A percentile compares a stretch with the other conserved stretches of the same genome.
Evolutionary conservation across 2,888 invertebrate species (phyloP).

Genomic region (Diploptera punctata): DNA sequence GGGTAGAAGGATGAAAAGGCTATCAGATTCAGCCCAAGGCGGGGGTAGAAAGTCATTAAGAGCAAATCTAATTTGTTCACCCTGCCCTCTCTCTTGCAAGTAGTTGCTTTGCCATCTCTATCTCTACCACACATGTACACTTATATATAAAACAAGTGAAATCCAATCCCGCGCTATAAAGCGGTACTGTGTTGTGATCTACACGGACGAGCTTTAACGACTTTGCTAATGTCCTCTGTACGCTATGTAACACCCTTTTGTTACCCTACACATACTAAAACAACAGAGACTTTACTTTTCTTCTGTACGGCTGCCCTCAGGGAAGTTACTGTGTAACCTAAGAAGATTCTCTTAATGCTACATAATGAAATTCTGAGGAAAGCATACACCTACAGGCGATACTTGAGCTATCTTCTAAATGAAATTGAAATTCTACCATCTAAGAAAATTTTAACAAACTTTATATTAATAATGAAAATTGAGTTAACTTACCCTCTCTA

Average conservation of each 20-base stretch:
- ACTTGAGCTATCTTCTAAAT: not conserved
- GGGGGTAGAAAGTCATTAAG: slow-evolving; percentile 19
- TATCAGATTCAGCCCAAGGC: not conserved
- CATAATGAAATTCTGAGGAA: slow-evolving; percentile 1
- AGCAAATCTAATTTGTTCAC: slow-evolving; percentile 18
- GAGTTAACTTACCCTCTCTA: no score
- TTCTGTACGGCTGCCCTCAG: not conserved
- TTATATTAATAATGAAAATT: no score
- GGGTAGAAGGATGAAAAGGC: slow-evolving; percentile 8
- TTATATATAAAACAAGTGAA: not conserved
- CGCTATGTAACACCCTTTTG: slow-evolving; percentile 8
- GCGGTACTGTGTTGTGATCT: not conserved
- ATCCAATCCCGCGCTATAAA: slow-evolving; percentile 6
- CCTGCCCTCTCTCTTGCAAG: not conserved
- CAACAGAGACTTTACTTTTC: not conserved
- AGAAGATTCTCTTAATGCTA: not conserved
- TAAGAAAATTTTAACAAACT: no score
- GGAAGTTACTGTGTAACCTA: not conserved
- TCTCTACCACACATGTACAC: slow-evolving; percentile 11
- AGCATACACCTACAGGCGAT: not conserved
- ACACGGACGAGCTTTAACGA: not conserved
- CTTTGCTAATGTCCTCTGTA: slow-evolving; percentile 1
- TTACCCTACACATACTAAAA: not conserved
- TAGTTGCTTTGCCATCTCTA: not conserved
- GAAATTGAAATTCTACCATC: not conserved